Conservation (phyloP, 2,888 invertebrate species). For the Ophioninae sp. region DNA sequence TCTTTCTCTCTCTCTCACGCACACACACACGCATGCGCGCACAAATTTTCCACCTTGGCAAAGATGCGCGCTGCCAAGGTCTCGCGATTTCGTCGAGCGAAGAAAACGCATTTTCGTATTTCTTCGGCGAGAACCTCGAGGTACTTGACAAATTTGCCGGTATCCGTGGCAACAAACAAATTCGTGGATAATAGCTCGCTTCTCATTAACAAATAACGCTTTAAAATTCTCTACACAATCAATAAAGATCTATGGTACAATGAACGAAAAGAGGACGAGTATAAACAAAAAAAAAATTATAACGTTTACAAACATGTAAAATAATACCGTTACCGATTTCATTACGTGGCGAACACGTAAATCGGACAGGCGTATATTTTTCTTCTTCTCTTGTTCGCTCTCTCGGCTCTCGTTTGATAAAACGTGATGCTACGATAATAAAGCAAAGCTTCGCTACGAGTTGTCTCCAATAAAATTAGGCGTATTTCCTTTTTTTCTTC, state of each 20-base stretch:
- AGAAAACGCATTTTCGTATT: neutral
- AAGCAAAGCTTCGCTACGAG: conserved; percentile 60
- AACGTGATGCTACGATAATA: conserved; percentile 58
- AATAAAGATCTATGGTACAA: conserved; percentile 52
- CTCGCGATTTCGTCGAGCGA: too few species aligned
- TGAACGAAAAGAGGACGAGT: conserved; percentile 14
- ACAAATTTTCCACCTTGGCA: neutral
- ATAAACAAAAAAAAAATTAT: neutral
- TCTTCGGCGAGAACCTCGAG: conserved; percentile 27
- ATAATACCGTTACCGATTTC: conserved; percentile 25
- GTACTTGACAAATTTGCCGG: conserved; percentile 16
- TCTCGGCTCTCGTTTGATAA: conserved; percentile 52
- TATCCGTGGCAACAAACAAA: conserved; percentile 37
- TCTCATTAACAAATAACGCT: conserved; percentile 50
- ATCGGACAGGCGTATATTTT: conserved; percentile 52
- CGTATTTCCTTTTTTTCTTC: conserved; percentile 38
- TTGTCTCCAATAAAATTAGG: conserved; percentile 61
- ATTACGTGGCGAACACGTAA: conserved; percentile 32
- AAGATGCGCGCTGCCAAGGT: neutral
- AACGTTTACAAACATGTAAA: conserved; percentile 16
- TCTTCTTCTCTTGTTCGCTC: conserved; percentile 41
- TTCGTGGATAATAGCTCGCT: conserved; percentile 11
- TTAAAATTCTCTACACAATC: conserved; percentile 61
- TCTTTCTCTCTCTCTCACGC: neutral
- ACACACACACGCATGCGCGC: neutral